Conservation (phyloP, 2,797 vertebrate genomes). For the Centroberyx gerrardi region DNA sequence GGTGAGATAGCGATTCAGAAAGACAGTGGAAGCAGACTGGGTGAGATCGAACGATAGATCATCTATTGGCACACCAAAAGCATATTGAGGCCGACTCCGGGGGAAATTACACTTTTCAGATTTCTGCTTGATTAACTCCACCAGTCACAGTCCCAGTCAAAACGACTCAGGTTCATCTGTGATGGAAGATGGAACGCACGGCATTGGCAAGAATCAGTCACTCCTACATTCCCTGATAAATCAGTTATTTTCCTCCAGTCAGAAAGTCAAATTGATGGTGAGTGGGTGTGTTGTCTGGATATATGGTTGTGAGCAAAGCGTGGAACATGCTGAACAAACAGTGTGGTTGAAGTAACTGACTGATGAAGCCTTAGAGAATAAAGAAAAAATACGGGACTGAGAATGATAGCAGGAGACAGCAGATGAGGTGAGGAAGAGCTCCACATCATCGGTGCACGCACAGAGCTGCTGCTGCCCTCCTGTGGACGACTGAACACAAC, state of each 20-base stretch:
- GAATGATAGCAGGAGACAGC: neutral
- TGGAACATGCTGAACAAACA: slow-evolving; percentile 51
- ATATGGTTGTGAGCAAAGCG: slow-evolving; percentile 39
- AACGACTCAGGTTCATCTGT: slow-evolving; percentile 55
- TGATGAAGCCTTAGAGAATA: slow-evolving; percentile 38
- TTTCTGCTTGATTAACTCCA: slow-evolving; percentile 69
- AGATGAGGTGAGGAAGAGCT: neutral
- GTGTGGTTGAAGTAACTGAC: slow-evolving; percentile 31
- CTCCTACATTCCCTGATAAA: slow-evolving; percentile 55
- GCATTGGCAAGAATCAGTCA: slow-evolving; percentile 20
- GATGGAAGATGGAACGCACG: slow-evolving; percentile 29
- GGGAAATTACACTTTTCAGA: slow-evolving; percentile 42
- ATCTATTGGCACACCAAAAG: slow-evolving; percentile 68
- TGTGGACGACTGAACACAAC: slow-evolving; percentile 60
- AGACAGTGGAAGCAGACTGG: slow-evolving; percentile 53
- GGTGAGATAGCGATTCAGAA: slow-evolving; percentile 77
- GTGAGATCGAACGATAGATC: slow-evolving; percentile 58
- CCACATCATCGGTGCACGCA: neutral
- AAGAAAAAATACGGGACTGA: slow-evolving; percentile 1
- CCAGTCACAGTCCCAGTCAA: slow-evolving; percentile 57
- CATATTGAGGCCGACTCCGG: slow-evolving; percentile 53
- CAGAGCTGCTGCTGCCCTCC: slow-evolving; percentile 70
- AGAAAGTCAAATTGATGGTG: slow-evolving; percentile 42
- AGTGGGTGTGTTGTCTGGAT: slow-evolving; percentile 13
- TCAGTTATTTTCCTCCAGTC: slow-evolving; percentile 60